Base-by-base conservation (phyloP, 2,888 invertebrate species). In the Glaucopsyche alexis region DNA sequence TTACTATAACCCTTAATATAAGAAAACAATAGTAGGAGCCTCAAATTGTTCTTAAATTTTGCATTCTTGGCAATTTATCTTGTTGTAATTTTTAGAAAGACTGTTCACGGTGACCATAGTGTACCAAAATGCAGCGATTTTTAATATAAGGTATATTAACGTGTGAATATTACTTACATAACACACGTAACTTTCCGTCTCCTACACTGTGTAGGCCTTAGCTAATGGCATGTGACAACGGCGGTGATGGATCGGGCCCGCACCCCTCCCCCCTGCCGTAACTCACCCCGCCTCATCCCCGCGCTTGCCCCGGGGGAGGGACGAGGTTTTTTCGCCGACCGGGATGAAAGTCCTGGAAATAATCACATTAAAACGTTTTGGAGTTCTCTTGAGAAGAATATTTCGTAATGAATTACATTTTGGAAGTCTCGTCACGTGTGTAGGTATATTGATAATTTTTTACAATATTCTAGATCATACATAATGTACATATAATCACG, bases 181-280 rank as follows among this genome's bases (percentile, higher is more conserved):
- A 49, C 5, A 19, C 0, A 7, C 14, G 13, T n/a, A 55, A 64
- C 64, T 64, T 64, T 66, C 66, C n/a, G 40, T 14, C 49, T 11
- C 49, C 65, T 73, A 76, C 81, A 75, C 82, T 78, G 72, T 74
- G 75, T 85, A 88, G 87, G 88, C 87, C 84, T 83, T 78, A 77
- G 83, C 90, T 92, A 92, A 92, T 92, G 92, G 92, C 89, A 89
- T 86, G 90, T 90, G 92, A 93, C 92, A 90, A 88, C 80, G 81
- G 78, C 78, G 50, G 86, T 92, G 92, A 93, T 91, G 88, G 93
- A 93, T 93, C 89, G 90, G 81, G 81, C 82, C 76, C 78, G 77
- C 78, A 81, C 80, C 76, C 78, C 76, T 73, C 76, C 74, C 74
- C 69, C 73, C 75, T 64, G 49, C 74, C 67, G 76, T 74, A 75